phyloP scores from a whole-genome alignment of 1,140 invertebrate genomes.

The Bursaphelenchus mucronatus region DNA sequence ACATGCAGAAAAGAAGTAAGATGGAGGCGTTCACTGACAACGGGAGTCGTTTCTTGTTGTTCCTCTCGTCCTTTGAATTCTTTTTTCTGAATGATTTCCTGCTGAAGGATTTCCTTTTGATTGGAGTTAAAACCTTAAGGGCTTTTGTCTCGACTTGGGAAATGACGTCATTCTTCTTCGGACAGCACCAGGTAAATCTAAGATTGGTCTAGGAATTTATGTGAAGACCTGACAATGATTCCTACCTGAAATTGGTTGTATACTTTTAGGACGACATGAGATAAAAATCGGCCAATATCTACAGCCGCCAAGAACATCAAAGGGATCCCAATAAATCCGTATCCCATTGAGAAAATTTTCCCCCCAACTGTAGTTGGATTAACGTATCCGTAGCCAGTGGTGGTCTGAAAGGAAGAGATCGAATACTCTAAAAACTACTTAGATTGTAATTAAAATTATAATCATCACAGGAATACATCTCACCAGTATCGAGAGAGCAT shows the following conservation, averaged over 20 bases:
- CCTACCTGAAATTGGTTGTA: conserved; percentile 47
- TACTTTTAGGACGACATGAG: conserved; percentile 52
- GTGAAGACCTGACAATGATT: conserved; percentile 1
- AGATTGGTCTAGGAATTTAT: conserved; percentile 29
- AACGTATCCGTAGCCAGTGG: conserved; percentile 64
- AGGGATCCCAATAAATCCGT: conserved; percentile 64
- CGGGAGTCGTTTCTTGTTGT: conserved; percentile 49
- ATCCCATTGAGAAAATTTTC: conserved; percentile 62
- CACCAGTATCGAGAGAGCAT: conserved; percentile 59
- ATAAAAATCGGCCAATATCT: conserved; percentile 58
- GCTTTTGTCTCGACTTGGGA: conserved; percentile 52
- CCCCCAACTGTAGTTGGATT: conserved; percentile 62
- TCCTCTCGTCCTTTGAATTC: conserved; percentile 5
- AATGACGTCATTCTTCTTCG: conserved; percentile 32
- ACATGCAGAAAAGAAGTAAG: conserved; percentile 58
- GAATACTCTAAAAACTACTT: conserved; percentile 46
- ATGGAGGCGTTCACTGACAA: conserved; percentile 59
- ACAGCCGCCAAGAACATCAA: conserved; percentile 63
- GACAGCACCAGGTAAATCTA: conserved; percentile 18
- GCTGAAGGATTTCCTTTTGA: conserved; percentile 9
- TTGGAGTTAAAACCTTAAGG: conserved; percentile 34
- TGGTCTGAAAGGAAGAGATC: conserved; percentile 61
- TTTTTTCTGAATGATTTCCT: conserved; percentile 23
- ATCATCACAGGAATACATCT: conserved; percentile 26
- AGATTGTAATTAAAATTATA: conserved; percentile 27